A percentile compares a stretch with the other conserved stretches of the same genome.
Conservation (phyloP, 2,888 invertebrate genomes). For the Monoplex corrugatus region DNA sequence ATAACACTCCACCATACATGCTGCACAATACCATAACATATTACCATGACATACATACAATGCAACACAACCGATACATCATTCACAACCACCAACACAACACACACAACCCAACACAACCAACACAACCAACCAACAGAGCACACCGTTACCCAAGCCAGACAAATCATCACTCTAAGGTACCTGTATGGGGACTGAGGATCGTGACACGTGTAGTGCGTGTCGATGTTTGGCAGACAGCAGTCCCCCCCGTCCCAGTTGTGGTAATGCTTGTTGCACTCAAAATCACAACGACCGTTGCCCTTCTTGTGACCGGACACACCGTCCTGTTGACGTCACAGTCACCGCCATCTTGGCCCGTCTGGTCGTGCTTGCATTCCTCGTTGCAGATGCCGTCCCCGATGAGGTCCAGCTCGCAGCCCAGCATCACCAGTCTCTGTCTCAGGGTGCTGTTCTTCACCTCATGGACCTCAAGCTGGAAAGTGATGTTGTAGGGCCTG, state of each 20-base stretch:
- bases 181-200: constrained; percentile 73
- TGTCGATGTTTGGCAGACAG: constrained; percentile 64
- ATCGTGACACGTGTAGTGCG: constrained; percentile 70
- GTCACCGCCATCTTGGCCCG: constrained; percentile 79
- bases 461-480: constrained; percentile 60
- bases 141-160: neutral
- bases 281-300: constrained; percentile 74
- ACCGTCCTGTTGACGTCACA: constrained; percentile 65
- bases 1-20: too few species aligned
- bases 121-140: too few species aligned
- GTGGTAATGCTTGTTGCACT: constrained; percentile 74
- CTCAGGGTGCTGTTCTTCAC: constrained; percentile 68
- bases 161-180: constrained; percentile 35
- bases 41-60: too few species aligned
- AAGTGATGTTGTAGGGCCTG: constrained; percentile 74
- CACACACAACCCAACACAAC: too few species aligned
- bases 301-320: constrained; percentile 65
- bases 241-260: constrained; percentile 78
- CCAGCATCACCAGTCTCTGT: constrained; percentile 68
- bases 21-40: too few species aligned
- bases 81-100: too few species aligned
- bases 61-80: too few species aligned
- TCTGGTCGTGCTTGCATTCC: constrained; percentile 72
- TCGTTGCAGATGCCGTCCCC: constrained; percentile 75
- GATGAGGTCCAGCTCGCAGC: constrained; percentile 72